Conservation (phyloP, 2,113 vertebrate species). For the Limanda limanda region DNA sequence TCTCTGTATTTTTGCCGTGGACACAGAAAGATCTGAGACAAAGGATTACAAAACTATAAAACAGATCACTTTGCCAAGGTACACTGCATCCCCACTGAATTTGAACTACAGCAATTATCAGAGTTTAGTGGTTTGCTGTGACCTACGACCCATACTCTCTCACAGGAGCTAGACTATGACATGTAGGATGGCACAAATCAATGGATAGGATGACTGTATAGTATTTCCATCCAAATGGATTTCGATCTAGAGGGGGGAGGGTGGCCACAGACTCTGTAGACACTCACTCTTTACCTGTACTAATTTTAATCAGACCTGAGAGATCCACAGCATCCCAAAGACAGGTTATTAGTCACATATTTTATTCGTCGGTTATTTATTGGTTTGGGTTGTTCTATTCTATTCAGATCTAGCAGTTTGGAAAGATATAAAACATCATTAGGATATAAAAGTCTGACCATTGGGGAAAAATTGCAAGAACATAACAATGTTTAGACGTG, state of each 20-base stretch:
- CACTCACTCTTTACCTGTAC: conserved; percentile 30
- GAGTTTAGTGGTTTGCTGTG: conserved; percentile 23
- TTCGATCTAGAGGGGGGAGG: conserved; percentile 36
- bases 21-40: background rate
- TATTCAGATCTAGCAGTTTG: background rate
- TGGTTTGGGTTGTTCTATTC: no score
- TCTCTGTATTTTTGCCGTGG: background rate
- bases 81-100: background rate
- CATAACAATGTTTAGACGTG: background rate
- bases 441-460: background rate
- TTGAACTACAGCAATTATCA: background rate
- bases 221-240: conserved; percentile 60
- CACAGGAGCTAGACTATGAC: conserved; percentile 36
- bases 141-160: conserved; percentile 34
- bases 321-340: conserved; percentile 3
- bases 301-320: conserved; percentile 34
- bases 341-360: no score
- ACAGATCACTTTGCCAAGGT: background rate
- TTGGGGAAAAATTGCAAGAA: background rate
- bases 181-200: conserved; percentile 49
- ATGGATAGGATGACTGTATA: conserved; percentile 57
- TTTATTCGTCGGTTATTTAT: no score
- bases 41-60: background rate
- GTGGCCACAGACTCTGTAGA: conserved; percentile 26
- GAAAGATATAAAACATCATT: background rate